Base-by-base conservation (phyloP, 2,113 vertebrate species). In the Brevimyrus niger region DNA sequence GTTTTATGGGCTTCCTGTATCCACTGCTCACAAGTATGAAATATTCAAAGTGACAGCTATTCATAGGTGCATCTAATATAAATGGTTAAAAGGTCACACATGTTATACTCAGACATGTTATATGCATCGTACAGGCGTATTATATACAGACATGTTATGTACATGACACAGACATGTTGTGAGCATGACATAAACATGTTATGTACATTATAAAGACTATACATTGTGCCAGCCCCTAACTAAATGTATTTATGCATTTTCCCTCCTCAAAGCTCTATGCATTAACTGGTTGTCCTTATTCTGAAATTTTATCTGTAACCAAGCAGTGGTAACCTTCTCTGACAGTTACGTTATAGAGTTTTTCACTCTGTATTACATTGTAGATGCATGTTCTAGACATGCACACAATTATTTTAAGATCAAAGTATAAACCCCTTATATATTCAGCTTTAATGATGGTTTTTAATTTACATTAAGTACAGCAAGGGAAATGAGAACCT, bases 391-490 rank as follows among this genome's bases (percentile, higher is more conserved):
- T 80, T 80, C 35, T 42, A 42, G 73, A 80, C 35, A 42, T 42
- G 73, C 73, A 6, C 35, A 80, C 42, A 80, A 80, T 80, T 42
- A 80, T 80, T 42, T 42, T 80, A 80, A 80, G 73, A 80, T 80
- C 73, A 80, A 80, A 80, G 73, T 69, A 69, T 69, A 27, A 80
- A 80, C 1, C 35, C 2, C 35, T 80, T 42, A 80, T 80, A 80
- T 35, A 80, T 80, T 80, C 73, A 38, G 13, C 73, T 80, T 80
- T 80, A 80, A 80, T 80, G 73, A 80, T 42, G 73, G 35, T 80
- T 80, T 80, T 80, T 76, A 76, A 76, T 80, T 80, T 42, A 80
- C 73, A 80, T 42, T 80, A 80, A 80, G 35, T 80, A 80, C 73
- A 80, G 73, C 35, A 38, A n/a, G 73, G 73, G 73, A 80, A 80